A percentile compares a stretch with the other conserved stretches of the same genome.
phyloP scores from a whole-genome alignment of 2,888 invertebrate genomes.

The Trachelus iudaicus region DNA sequence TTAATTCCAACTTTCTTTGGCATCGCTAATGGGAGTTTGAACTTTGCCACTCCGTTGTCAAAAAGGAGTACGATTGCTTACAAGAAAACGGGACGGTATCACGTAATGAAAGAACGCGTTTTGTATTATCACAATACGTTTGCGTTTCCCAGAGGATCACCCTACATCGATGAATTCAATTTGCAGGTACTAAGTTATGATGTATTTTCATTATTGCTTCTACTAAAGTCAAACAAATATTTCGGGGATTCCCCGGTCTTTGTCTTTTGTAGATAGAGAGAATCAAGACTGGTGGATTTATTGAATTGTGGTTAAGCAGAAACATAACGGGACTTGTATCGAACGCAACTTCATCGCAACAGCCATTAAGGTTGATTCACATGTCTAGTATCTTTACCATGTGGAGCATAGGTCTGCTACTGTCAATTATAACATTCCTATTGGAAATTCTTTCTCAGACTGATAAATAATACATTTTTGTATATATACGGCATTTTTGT shows the following conservation, averaged over 20 bases:
- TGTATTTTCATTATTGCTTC: too few relatives aligned
- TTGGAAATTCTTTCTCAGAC: too few relatives aligned
- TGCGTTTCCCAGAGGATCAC: conserved; percentile 7
- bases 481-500: too few relatives aligned
- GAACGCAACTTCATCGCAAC: not conserved
- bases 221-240: too few relatives aligned
- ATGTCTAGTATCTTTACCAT: conserved; percentile 4
- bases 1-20: not conserved
- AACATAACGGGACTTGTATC: conserved; percentile 2
- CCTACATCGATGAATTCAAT: conserved; percentile 10
- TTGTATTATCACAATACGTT: conserved; percentile 7
- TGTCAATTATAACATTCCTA: too few relatives aligned
- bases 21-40: not conserved
- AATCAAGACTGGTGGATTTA: conserved; percentile 4
- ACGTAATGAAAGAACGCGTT: conserved; percentile 5
- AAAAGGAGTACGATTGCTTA: not conserved
- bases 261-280: conserved; percentile 7
- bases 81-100: not conserved
- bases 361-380: not conserved
- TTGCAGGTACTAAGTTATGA: conserved; percentile 1
- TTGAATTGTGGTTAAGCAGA: conserved; percentile 6
- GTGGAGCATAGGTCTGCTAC: not conserved
- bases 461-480: too few relatives aligned
- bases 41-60: not conserved
- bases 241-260: too few relatives aligned